Base-by-base conservation (phyloP, 2,888 invertebrate genomes). In the Quadroppia sp. region DNA sequence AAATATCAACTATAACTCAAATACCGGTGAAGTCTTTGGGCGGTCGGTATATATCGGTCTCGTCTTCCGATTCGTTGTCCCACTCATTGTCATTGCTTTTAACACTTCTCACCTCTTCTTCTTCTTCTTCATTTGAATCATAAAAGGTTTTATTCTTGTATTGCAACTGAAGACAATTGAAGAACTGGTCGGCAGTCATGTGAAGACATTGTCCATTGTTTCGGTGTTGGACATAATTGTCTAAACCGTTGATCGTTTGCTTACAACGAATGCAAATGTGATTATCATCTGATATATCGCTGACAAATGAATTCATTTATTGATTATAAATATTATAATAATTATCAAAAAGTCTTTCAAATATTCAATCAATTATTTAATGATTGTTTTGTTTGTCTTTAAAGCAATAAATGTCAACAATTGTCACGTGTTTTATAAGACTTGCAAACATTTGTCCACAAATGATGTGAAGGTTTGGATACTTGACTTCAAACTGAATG, bases 241-340 rank as follows among this genome's bases (percentile, higher is more conserved):
- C 89, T n/a, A 95, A 85, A 0, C 94, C 94, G 48, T 88, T 83
- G 76, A 94, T 89, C 2, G 93, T 92, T 23, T 86, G 81, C 79
- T 90, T 90, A 83, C 94, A 95, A 81, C 90, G 91, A 79, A 94
- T 88, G 83, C 94, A 95, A 77, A 91, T 87, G 81, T 95, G 94
- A 4, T 87, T 89, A 82, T 94, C 92, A 73, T 91, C 90, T 70
- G 92, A 89, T 4, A 80, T 79, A 6, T 80, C 79, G 36, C 77
- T 30, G 1, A 30, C 30, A 11, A 56, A 56, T 2, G 28, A 25
- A 56, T 56, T 36, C 36, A 64, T 64, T 59, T 17, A n/a, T n/a
- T n/a, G n/a, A n/a, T n/a, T 36, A 9, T 9, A 36, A 36, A 36
- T 36, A 36, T 36, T 7, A 36, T 36, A 7, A 9, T 36, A 36